Percentiles rank a stretch among this genome's conserved stretches.
Conservation (phyloP, 2,113 vertebrate genomes). For the Calyptommatus sinebrachiatus region DNA sequence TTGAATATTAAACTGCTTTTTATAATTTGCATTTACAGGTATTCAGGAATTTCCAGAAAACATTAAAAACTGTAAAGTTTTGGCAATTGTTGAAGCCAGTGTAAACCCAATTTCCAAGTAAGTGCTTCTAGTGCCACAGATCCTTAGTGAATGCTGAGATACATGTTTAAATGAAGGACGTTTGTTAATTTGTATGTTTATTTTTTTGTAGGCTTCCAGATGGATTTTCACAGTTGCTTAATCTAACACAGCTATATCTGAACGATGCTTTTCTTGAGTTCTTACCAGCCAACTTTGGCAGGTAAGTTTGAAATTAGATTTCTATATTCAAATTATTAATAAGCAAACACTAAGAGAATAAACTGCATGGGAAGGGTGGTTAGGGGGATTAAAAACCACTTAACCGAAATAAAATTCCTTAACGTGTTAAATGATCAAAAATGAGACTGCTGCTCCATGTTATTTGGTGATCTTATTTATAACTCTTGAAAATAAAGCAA, state of each 20-base stretch:
- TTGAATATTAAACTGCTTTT: not conserved
- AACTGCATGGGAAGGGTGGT: not conserved
- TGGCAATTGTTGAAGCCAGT: slow-evolving; percentile 93
- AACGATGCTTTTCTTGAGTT: slow-evolving; percentile 99
- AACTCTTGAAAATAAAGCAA: too few relatives aligned
- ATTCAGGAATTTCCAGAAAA: slow-evolving; percentile 99
- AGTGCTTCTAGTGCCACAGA: slow-evolving; percentile 57
- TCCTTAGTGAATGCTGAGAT: not conserved
- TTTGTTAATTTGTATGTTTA: slow-evolving; percentile 28
- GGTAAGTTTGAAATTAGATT: slow-evolving; percentile 74
- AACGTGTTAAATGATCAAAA: too few relatives aligned
- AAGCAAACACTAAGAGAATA: not conserved
- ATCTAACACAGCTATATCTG: slow-evolving; percentile 94
- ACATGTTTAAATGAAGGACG: not conserved
- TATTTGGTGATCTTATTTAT: too few relatives aligned
- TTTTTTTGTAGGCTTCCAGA: slow-evolving; percentile 85
- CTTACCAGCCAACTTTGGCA: slow-evolving; percentile 95
- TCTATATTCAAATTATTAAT: not conserved
- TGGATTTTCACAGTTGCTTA: slow-evolving; percentile 97
- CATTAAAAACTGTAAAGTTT: slow-evolving; percentile 97
- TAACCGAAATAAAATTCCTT: too few relatives aligned
- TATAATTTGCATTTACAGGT: slow-evolving; percentile 72
- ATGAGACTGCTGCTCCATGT: too few relatives aligned
- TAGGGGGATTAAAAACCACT: too few relatives aligned
- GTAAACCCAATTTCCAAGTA: slow-evolving; percentile 99